phyloP scores from a whole-genome alignment of 92 coral and sea anemone species.

The Umimayanthus kanabou region DNA sequence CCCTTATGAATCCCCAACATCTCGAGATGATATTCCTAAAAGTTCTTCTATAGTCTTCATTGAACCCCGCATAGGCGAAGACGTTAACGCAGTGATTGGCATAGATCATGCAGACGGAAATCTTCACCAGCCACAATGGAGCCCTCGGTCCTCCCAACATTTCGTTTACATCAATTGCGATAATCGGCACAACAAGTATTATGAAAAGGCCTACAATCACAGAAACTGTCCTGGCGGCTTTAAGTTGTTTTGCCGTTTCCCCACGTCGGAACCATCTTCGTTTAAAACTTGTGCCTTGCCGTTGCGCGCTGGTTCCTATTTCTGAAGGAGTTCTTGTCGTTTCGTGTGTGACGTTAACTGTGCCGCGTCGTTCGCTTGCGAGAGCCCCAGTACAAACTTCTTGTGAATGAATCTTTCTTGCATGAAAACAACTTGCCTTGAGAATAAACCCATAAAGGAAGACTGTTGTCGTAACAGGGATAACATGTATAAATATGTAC shows the following conservation, averaged over 20 bases:
- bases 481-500: constrained; percentile 47
- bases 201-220: constrained; percentile 63
- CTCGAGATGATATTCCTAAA: constrained; percentile 44
- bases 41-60: constrained; percentile 59
- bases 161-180: constrained; percentile 60
- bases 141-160: constrained; percentile 65
- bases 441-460: constrained; percentile 62
- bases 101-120: constrained; percentile 63
- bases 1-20: constrained; percentile 5
- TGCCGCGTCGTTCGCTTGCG: neutral
- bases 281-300: neutral
- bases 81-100: constrained; percentile 70
- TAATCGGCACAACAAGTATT: constrained; percentile 61
- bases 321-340: constrained; percentile 25
- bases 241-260: constrained; percentile 56
- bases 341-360: neutral
- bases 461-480: constrained; percentile 59
- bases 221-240: constrained; percentile 57
- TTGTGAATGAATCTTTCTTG: constrained; percentile 58
- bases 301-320: neutral
- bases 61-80: constrained; percentile 71
- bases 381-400: constrained; percentile 13
- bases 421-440: constrained; percentile 54
- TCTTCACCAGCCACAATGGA: constrained; percentile 47
- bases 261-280: constrained; percentile 11